These are phyloP conservation scores for Tupiocoris notatus DNA, from an alignment of 2,888 invertebrate species.

Conservation along the genomic window DNA sequence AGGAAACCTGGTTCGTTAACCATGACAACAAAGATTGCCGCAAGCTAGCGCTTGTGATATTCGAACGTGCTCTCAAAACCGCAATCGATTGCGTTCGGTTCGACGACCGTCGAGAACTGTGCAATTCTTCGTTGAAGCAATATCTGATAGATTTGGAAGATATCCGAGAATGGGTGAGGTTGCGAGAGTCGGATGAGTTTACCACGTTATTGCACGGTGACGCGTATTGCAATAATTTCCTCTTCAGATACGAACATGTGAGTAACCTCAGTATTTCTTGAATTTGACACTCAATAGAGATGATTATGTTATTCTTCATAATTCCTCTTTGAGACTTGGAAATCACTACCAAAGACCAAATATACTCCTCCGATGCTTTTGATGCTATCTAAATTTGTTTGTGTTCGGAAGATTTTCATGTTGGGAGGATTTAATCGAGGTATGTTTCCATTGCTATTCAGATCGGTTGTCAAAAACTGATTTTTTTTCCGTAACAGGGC, in stretches of 20 bases:
- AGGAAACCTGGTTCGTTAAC: slow-evolving; percentile 15
- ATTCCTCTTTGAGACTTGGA: no score
- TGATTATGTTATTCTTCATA: no score
- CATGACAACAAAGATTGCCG: slow-evolving; percentile 3
- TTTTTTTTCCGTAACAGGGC: slow-evolving; percentile 4
- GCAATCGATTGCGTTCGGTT: background rate
- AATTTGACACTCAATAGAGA: no score
- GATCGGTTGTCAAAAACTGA: no score
- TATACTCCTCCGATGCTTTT: no score
- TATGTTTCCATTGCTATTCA: no score
- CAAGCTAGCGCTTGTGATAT: slow-evolving; percentile 4
- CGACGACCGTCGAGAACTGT: background rate
- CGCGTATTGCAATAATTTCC: slow-evolving; percentile 20
- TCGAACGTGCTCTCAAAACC: background rate
- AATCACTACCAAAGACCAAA: no score
- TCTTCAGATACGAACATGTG: slow-evolving; percentile 29
- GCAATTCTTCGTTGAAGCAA: background rate
- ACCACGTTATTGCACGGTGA: slow-evolving; percentile 13
- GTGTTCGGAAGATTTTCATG: no score
- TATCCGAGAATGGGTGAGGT: background rate
- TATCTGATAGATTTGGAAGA: background rate
- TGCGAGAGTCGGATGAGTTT: background rate
- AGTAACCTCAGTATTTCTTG: no score
- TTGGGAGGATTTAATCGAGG: no score
- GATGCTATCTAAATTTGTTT: no score